These are phyloP conservation scores for Ciconia boyciana DNA, from an alignment of 2,113 vertebrate species.

Conservation along the genomic window DNA sequence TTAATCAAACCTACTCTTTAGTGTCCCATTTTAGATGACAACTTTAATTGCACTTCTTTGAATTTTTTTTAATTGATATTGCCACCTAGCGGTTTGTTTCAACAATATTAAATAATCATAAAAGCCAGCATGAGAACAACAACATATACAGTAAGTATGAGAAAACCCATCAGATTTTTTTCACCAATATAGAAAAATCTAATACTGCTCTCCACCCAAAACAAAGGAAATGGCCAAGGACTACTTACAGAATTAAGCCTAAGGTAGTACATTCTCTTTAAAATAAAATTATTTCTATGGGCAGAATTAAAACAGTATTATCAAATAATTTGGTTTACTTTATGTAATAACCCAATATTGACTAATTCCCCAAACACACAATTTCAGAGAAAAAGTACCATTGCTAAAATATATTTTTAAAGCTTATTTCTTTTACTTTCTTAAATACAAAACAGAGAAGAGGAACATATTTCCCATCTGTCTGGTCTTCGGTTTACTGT, in stretches of 20 bases:
- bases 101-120: background rate
- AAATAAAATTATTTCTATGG: background rate
- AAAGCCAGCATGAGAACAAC: background rate
- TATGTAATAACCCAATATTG: background rate
- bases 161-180: background rate
- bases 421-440: background rate
- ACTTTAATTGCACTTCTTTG: background rate
- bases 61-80: constrained; percentile 38
- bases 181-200: background rate
- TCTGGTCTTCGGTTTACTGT: background rate
- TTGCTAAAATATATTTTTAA: background rate
- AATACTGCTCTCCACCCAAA: background rate
- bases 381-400: background rate
- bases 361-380: background rate
- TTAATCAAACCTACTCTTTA: background rate
- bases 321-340: background rate
- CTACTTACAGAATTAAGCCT: background rate
- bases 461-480: background rate
- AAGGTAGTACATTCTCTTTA: background rate
- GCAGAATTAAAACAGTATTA: background rate
- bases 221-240: background rate
- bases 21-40: background rate
- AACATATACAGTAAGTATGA: background rate
- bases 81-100: constrained; percentile 53
- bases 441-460: background rate